Conservation (phyloP, 2,797 vertebrate genomes). For the Sebastes steindachneri region DNA sequence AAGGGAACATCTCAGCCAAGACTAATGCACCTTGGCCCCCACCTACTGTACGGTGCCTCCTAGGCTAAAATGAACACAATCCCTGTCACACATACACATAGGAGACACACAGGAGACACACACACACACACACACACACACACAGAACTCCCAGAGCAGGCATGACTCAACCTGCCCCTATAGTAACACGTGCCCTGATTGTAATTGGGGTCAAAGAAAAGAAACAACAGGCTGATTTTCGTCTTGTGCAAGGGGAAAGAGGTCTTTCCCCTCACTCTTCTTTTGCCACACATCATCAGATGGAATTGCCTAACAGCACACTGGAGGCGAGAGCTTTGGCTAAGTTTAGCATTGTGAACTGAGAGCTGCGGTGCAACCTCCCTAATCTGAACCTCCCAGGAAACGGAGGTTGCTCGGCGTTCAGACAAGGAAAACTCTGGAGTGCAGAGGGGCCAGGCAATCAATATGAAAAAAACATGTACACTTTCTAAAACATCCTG, state of each 20-base stretch:
- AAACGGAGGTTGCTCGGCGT: slow-evolving; percentile 15
- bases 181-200: slow-evolving; percentile 66
- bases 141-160: slow-evolving; percentile 51
- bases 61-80: slow-evolving; percentile 62
- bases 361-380: slow-evolving; percentile 30
- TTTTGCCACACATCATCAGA: slow-evolving; percentile 54
- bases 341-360: slow-evolving; percentile 50
- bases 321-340: slow-evolving; percentile 43
- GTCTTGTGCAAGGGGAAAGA: slow-evolving; percentile 45
- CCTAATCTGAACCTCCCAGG: slow-evolving; percentile 35
- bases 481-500: neutral
- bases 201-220: slow-evolving; percentile 83
- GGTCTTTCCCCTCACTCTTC: slow-evolving; percentile 50
- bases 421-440: slow-evolving; percentile 3
- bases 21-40: slow-evolving; percentile 70
- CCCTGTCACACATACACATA: slow-evolving; percentile 44
- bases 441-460: neutral
- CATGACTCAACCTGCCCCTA: slow-evolving; percentile 75
- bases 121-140: slow-evolving; percentile 12
- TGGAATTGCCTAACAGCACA: slow-evolving; percentile 54
- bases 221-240: slow-evolving; percentile 75
- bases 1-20: slow-evolving; percentile 72
- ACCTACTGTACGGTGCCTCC: slow-evolving; percentile 57
- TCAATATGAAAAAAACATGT: slow-evolving; percentile 1
- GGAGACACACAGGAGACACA: neutral